Conservation (phyloP, 2,113 vertebrate genomes). For the Muscicapa adusta region DNA sequence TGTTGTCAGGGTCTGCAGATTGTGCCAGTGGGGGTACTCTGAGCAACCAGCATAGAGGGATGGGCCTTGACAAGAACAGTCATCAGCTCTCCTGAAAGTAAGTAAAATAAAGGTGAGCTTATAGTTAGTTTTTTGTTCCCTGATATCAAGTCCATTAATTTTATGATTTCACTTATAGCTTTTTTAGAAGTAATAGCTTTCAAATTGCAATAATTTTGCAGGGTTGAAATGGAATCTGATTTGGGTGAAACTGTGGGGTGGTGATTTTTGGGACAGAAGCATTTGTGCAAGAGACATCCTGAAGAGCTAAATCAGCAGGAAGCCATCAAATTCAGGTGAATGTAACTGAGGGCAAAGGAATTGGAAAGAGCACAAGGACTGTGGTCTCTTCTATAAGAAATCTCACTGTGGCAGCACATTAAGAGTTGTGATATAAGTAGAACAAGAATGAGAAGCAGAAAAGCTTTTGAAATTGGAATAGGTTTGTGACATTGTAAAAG, state of each 20-base stretch:
- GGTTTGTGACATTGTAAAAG: not conserved
- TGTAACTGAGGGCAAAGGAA: not conserved
- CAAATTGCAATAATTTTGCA: not conserved
- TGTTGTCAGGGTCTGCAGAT: not conserved
- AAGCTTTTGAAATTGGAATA: not conserved
- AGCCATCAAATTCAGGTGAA: not conserved
- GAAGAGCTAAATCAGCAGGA: not conserved
- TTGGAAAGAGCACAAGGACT: not conserved
- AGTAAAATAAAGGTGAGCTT: not conserved
- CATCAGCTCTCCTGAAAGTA: not conserved
- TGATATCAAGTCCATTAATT: not conserved
- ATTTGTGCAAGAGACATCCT: not conserved
- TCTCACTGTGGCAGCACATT: not conserved
- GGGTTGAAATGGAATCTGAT: not conserved
- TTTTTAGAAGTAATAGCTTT: not conserved
- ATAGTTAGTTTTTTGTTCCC: not conserved
- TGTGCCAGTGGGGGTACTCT: rapidly evolving
- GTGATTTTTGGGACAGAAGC: not conserved
- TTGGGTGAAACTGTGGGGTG: not conserved
- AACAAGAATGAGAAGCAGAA: not conserved
- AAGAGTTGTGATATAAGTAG: not conserved
- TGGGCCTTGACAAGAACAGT: not conserved
- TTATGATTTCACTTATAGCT: not conserved
- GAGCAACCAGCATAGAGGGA: not conserved
- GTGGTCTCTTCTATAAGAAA: not conserved